phyloP scores from a whole-genome alignment of 2,888 invertebrate species.

The Fabriciana adippe region DNA sequence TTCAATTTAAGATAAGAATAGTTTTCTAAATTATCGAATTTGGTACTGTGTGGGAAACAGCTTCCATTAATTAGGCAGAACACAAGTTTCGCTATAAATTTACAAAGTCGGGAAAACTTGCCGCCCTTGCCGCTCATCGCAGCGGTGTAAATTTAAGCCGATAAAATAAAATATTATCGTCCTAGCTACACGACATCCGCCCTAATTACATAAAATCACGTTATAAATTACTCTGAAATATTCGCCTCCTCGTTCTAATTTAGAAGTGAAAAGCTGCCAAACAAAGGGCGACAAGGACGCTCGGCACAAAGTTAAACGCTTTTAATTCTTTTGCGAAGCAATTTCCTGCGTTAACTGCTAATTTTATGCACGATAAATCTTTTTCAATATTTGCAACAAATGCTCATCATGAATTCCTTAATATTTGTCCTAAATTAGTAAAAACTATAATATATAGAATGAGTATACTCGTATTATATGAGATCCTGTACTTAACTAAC shows the following conservation, averaged over 20 bases:
- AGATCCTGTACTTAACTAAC: not conserved
- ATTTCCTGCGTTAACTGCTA: slow-evolving; percentile 64
- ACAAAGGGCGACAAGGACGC: slow-evolving; percentile 65
- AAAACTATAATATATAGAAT: not conserved
- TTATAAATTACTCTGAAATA: slow-evolving; percentile 70
- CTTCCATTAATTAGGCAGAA: slow-evolving; percentile 79
- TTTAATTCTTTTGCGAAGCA: slow-evolving; percentile 63
- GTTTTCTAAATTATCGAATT: slow-evolving; percentile 60
- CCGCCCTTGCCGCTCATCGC: slow-evolving; percentile 70
- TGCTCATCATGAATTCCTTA: slow-evolving; percentile 6
- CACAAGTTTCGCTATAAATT: slow-evolving; percentile 81
- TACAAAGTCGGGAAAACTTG: slow-evolving; percentile 69
- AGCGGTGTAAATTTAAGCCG: slow-evolving; percentile 72
- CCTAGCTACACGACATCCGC: slow-evolving; percentile 63
- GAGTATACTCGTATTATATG: not conserved
- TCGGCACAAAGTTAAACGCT: slow-evolving; percentile 61
- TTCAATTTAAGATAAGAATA: slow-evolving; percentile 24
- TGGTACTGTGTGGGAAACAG: slow-evolving; percentile 64
- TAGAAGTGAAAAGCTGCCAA: slow-evolving; percentile 63
- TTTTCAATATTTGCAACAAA: slow-evolving; percentile 49
- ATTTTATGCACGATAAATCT: slow-evolving; percentile 62
- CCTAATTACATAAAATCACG: slow-evolving; percentile 73
- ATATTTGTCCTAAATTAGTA: not conserved
- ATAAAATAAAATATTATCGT: slow-evolving; percentile 78
- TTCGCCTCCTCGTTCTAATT: slow-evolving; percentile 61